Base-by-base conservation (phyloP, 2,113 vertebrate species). In the Andinoacara biseriatus region DNA sequence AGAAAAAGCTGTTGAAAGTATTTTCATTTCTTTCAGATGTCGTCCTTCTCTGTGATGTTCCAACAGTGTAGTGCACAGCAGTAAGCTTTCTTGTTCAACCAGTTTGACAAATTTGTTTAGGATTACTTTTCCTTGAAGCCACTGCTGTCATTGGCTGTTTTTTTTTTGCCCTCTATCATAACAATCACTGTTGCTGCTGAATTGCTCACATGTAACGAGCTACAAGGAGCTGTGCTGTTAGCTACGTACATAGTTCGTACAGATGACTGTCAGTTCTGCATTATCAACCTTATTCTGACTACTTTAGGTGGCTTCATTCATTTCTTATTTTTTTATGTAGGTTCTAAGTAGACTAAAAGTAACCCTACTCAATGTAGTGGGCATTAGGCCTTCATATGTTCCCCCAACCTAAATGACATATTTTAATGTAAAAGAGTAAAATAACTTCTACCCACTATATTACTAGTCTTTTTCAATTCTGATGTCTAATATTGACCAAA, bases 51-150 rank as follows among this genome's bases (percentile, higher is more conserved):
- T 72, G 17, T 54, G 67, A 72, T 31, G 67, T n/a, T 8, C 46
- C 46, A 54, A 7, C 67, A 72, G 18, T 29, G 35, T 17, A 76
- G 7, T 58, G 18, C 35, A 8, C 10, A 40, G 10, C 0, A 49
- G 38, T 10, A 1, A 49, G 31, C n/a, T n/a, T 77, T 82, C 77
- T 33, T n/a, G 86, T 80, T 76, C 31, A 29, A 63, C 85, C 35
- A 13, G 87, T 90, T 85, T 62, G 35, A 58, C 76, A 85, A 43
- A 83, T 88, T 74, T 72, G 10, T 29, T 72, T 72, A 31, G 26
- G 65, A 52, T 72, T 0, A 0, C 26, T 22, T 61, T 63, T 74
- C n/a, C 33, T 26, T 10, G 10, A 60, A 9, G 8, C 59, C 20
- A 46, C 3, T 10, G 31, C 1, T 13, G 2, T 58, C 2, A 74